Conservation (phyloP, 2,888 invertebrate species). For the Iphiclides podalirius region DNA sequence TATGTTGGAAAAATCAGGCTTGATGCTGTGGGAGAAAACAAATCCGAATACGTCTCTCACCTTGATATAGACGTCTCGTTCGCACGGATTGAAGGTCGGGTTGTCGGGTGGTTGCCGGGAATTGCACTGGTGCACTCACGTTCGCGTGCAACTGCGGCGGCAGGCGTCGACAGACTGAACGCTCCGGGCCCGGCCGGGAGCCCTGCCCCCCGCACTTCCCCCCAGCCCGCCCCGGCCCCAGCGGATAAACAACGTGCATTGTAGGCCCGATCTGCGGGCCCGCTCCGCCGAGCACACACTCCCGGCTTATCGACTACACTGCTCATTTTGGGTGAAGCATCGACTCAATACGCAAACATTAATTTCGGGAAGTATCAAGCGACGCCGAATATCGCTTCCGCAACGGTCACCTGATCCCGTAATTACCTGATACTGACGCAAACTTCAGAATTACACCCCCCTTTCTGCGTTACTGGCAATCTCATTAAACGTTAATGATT, state of each 20-base stretch:
- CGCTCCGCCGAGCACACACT: conserved; percentile 52
- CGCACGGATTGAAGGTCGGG: conserved; percentile 75
- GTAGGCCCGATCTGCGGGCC: conserved; percentile 72
- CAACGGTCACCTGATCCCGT: not conserved
- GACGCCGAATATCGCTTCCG: not conserved
- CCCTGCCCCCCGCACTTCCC: conserved; percentile 48
- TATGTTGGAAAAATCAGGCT: not conserved
- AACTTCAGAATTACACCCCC: too few species aligned
- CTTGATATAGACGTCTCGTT: conserved; percentile 73
- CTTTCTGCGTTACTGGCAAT: too few species aligned
- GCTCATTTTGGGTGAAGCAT: conserved; percentile 20
- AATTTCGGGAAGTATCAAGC: conserved; percentile 20
- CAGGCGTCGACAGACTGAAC: conserved; percentile 62
- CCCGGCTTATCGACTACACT: conserved; percentile 39
- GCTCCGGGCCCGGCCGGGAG: conserved; percentile 62
- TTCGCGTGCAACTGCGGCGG: conserved; percentile 52
- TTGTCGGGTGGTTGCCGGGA: conserved; percentile 49
- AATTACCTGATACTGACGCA: too few species aligned
- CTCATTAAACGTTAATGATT: too few species aligned
- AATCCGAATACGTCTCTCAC: conserved; percentile 50
- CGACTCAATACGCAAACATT: conserved; percentile 15
- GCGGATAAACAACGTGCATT: conserved; percentile 79
- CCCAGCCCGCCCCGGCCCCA: conserved; percentile 52
- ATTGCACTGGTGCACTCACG: conserved; percentile 58
- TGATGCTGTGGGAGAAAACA: conserved; percentile 13